A percentile compares a stretch with the other conserved stretches of the same genome.
phyloP scores from a whole-genome alignment of 2,113 vertebrate genomes.

The Oxygymnocypris stewartii region DNA sequence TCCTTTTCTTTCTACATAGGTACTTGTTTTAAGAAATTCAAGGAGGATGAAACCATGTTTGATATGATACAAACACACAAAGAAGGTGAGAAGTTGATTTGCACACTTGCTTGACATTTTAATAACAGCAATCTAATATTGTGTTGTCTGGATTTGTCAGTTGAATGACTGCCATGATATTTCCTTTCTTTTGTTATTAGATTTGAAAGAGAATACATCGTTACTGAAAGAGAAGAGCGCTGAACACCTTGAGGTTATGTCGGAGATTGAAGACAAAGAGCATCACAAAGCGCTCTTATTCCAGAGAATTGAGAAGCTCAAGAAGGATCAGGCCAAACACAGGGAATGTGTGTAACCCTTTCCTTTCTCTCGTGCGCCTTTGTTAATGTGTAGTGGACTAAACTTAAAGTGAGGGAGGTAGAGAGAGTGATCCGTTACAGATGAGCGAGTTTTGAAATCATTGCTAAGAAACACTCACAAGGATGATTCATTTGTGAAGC shows the following conservation, averaged over 20 bases:
- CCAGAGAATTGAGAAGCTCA: slow-evolving; percentile 79
- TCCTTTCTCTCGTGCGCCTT: neutral
- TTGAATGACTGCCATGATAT: neutral
- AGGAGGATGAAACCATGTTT: slow-evolving; percentile 83
- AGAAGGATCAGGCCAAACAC: slow-evolving; percentile 79
- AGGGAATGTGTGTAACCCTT: slow-evolving; percentile 76
- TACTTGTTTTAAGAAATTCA: slow-evolving; percentile 81
- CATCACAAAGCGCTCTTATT: slow-evolving; percentile 73
- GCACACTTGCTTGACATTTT: neutral
- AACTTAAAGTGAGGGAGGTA: neutral
- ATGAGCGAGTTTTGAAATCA: neutral
- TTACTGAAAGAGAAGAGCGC: slow-evolving; percentile 72
- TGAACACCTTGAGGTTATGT: slow-evolving; percentile 68
- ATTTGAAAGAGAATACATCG: slow-evolving; percentile 71
- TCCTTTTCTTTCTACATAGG: slow-evolving; percentile 71
- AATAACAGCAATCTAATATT: neutral
- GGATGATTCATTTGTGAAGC: neutral
- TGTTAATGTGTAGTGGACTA: neutral
- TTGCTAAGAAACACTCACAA: neutral
- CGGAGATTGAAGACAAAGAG: slow-evolving; percentile 75
- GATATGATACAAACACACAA: slow-evolving; percentile 78
- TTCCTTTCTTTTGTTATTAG: slow-evolving; percentile 64
- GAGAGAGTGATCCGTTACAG: neutral
- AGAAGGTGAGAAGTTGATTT: slow-evolving; percentile 71
- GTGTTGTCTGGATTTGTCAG: neutral